phyloP scores from a whole-genome alignment of 2,113 vertebrate species.

The Blennius ocellaris region DNA sequence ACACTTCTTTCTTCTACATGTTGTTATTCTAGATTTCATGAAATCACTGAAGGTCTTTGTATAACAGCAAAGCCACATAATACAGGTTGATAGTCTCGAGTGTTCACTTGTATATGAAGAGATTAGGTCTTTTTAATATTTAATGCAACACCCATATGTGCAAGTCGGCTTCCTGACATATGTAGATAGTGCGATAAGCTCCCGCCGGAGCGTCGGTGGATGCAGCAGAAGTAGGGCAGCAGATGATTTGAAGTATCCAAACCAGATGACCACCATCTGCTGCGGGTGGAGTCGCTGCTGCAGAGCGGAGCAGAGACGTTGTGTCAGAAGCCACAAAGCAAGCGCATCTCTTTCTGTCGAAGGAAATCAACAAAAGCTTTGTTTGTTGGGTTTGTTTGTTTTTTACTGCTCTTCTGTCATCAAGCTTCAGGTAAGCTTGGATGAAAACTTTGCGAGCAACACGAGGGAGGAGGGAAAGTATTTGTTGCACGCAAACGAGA shows the following conservation, averaged over 20 bases:
- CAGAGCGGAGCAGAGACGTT: slow-evolving; percentile 65
- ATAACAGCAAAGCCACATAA: too few relatives aligned
- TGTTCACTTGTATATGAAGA: too few relatives aligned
- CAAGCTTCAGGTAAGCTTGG: slow-evolving; percentile 52
- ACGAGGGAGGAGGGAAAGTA: slow-evolving; percentile 7
- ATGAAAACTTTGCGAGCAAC: slow-evolving; percentile 23
- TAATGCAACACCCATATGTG: background rate
- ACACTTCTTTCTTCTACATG: too few relatives aligned
- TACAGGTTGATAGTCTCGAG: too few relatives aligned
- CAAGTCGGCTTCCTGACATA: slow-evolving; percentile 11
- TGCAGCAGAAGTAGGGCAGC: slow-evolving; percentile 69
- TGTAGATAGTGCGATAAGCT: slow-evolving; percentile 19
- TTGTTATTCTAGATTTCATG: too few relatives aligned
- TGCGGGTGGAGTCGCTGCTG: slow-evolving; percentile 63
- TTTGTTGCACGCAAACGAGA: slow-evolving; percentile 3
- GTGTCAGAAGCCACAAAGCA: slow-evolving; percentile 33
- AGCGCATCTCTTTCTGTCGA: slow-evolving; percentile 21
- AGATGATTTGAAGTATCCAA: slow-evolving; percentile 78
- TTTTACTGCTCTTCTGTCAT: slow-evolving; percentile 27
- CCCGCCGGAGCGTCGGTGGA: slow-evolving; percentile 22
- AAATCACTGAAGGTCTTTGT: too few relatives aligned
- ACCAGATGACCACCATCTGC: slow-evolving; percentile 89
- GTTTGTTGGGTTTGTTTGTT: slow-evolving; percentile 4
- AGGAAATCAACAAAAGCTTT: slow-evolving; percentile 28
- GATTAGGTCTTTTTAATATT: too few relatives aligned